These are phyloP conservation scores for Ectemnius continuus DNA, from an alignment of 2,888 invertebrate genomes.

Conservation along the genomic window DNA sequence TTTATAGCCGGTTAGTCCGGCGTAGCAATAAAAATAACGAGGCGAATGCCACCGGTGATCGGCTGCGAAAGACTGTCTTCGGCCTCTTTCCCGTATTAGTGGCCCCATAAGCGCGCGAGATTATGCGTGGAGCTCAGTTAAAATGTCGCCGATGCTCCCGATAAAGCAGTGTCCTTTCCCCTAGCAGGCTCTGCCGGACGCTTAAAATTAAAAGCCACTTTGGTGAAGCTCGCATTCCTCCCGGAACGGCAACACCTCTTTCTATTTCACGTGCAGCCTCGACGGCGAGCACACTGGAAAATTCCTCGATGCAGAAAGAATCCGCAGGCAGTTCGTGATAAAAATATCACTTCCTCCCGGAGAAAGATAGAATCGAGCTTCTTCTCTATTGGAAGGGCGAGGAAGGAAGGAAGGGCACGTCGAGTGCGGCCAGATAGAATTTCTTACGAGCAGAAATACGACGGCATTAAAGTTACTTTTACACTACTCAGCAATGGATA, in stretches of 20 bases:
- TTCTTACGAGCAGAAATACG: conserved; percentile 58
- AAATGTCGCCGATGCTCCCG: conserved; percentile 16
- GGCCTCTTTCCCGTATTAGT: conserved; percentile 2
- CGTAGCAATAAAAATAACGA: conserved; percentile 62
- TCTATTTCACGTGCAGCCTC: background rate
- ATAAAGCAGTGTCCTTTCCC: conserved; percentile 20
- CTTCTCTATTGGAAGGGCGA: conserved; percentile 21
- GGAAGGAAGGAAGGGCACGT: too few species aligned
- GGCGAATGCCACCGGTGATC: conserved; percentile 14
- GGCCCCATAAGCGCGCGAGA: conserved; percentile 15
- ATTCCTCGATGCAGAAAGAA: conserved; percentile 12
- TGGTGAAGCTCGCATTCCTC: conserved; percentile 15
- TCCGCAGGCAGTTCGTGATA: conserved; percentile 27
- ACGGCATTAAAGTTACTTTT: conserved; percentile 57
- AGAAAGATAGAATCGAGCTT: too few species aligned
- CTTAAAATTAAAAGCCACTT: conserved; percentile 39
- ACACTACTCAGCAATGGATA: conserved; percentile 55
- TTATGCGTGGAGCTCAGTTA: conserved; percentile 32
- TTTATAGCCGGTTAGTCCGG: conserved; percentile 67
- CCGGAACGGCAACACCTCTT: too few species aligned
- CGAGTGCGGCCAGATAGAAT: conserved; percentile 45
- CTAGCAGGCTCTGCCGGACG: conserved; percentile 4
- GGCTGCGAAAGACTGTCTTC: background rate
- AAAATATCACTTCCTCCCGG: conserved; percentile 35
- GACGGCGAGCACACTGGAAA: background rate